phyloP scores from a whole-genome alignment of 2,113 vertebrate genomes.

The Ceyx margarethae region DNA sequence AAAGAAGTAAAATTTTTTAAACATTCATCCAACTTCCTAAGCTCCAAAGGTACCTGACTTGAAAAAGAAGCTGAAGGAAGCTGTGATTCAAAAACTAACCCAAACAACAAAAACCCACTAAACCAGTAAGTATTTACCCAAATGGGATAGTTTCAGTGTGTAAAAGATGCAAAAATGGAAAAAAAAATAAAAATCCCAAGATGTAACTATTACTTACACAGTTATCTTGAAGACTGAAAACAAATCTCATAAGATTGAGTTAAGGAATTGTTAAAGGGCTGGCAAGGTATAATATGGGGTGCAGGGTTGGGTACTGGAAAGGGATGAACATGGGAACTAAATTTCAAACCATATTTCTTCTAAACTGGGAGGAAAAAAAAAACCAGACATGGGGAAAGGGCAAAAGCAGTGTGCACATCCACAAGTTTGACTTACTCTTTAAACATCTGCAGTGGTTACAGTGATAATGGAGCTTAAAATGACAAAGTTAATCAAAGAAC shows the following conservation, averaged over 20 bases:
- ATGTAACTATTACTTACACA: not conserved
- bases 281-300: not conserved
- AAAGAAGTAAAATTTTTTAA: not conserved
- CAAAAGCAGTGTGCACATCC: not conserved
- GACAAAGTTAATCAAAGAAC: not conserved
- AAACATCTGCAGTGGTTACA: not conserved
- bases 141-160: not conserved
- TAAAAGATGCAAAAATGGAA: not conserved
- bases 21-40: not conserved
- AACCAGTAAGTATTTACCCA: not conserved
- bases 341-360: not conserved
- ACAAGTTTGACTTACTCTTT: not conserved
- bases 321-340: not conserved
- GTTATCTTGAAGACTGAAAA: not conserved
- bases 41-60: not conserved
- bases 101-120: not conserved
- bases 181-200: too few relatives aligned
- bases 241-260: not conserved
- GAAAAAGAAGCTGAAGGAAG: not conserved
- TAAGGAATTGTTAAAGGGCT: not conserved
- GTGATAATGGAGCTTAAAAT: not conserved
- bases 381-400: not conserved
- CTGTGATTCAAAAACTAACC: too few relatives aligned
- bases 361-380: rapidly evolving
- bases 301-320: not conserved